Conservation (phyloP, 2,888 invertebrate genomes). For the Rotaria magnacalcarata region DNA sequence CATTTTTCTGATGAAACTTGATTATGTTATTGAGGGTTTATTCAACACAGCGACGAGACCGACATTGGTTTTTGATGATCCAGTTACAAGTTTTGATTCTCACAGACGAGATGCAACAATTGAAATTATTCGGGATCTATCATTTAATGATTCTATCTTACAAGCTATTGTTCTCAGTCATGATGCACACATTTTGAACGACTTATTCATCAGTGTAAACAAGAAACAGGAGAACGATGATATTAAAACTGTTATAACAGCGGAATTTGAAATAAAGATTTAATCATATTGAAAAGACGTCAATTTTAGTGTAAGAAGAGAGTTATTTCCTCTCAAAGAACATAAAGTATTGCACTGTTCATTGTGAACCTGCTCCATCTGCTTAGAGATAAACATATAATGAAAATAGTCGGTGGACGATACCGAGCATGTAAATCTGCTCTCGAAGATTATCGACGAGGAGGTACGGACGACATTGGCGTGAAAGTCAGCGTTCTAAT, state of each 20-base stretch:
- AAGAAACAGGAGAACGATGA: not conserved
- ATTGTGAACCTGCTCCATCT: not conserved
- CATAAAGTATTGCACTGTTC: not conserved
- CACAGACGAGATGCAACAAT: conserved; percentile 8
- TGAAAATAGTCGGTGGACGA: not conserved
- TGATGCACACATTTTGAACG: not conserved
- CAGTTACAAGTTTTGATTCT: conserved; percentile 1
- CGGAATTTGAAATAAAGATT: not conserved
- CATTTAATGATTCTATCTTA: not conserved
- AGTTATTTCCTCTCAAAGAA: not conserved
- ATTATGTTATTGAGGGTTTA: not conserved
- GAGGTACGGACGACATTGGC: not conserved
- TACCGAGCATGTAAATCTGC: not conserved
- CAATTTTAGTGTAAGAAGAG: not conserved
- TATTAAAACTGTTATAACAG: not conserved
- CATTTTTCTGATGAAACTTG: conserved; percentile 1
- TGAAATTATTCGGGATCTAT: not conserved
- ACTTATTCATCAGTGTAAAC: conserved; percentile 1
- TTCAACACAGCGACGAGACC: not conserved
- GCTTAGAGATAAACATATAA: conserved; percentile 1
- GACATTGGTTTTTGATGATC: not conserved
- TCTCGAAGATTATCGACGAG: not conserved
- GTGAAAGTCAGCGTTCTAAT: not conserved
- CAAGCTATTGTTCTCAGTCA: conserved; percentile 9
- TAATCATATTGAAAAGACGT: conserved; percentile 1